phyloP scores from a whole-genome alignment of 2,888 invertebrate genomes.

The Leucophenga maculata region DNA sequence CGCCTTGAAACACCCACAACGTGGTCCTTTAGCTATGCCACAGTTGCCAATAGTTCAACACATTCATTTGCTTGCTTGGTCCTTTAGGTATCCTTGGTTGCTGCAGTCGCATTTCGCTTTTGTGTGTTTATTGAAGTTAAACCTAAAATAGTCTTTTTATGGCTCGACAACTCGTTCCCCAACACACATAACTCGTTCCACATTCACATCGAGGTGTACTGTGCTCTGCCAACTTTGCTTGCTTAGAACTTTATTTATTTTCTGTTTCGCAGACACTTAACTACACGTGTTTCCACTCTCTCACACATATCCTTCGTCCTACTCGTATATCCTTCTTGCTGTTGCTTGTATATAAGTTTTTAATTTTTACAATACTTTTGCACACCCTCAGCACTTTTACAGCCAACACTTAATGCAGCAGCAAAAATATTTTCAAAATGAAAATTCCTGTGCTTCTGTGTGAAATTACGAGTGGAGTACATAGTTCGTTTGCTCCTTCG shows the following conservation, averaged over 20 bases:
- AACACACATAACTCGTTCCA: no score
- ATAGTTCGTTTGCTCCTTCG: not conserved
- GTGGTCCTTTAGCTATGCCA: not conserved
- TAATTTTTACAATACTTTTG: constrained; percentile 15
- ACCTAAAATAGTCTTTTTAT: constrained; percentile 21
- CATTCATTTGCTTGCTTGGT: not conserved
- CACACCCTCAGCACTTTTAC: not conserved
- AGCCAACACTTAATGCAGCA: no score
- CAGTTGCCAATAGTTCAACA: constrained; percentile 20
- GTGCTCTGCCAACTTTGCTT: constrained; percentile 2
- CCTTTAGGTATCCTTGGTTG: not conserved
- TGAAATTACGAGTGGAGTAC: not conserved
- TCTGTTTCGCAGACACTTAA: constrained; percentile 14
- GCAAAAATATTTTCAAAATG: constrained; percentile 8
- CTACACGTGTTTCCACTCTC: constrained; percentile 11
- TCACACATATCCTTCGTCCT: not conserved
- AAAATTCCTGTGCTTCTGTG: not conserved
- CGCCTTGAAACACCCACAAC: not conserved
- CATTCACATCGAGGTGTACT: not conserved
- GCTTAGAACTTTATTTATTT: constrained; percentile 20
- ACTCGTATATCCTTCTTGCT: not conserved
- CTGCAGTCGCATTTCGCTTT: not conserved
- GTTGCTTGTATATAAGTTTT: not conserved
- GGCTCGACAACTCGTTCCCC: not conserved
- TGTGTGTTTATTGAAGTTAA: constrained; percentile 18